These are phyloP conservation scores for Leptinotarsa rubiginosa DNA, from an alignment of 2,888 invertebrate genomes.

Conservation along the genomic window DNA sequence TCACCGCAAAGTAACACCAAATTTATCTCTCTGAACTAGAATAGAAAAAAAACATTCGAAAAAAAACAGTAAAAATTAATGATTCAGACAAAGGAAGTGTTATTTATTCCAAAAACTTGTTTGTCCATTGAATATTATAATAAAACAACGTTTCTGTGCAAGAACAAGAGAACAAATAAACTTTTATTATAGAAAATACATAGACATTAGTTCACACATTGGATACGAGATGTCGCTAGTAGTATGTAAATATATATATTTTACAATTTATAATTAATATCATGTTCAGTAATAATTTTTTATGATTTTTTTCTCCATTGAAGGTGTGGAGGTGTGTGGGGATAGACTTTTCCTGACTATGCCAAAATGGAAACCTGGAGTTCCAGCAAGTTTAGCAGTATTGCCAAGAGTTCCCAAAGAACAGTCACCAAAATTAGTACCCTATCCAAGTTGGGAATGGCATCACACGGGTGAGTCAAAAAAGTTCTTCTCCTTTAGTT, in stretches of 20 bases:
- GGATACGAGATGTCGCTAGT: too few relatives aligned
- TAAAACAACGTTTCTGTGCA: too few relatives aligned
- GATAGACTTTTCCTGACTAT: constrained; percentile 79
- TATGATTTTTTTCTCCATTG: constrained; percentile 33
- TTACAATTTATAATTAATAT: too few relatives aligned
- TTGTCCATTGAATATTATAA: not conserved
- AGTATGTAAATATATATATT: too few relatives aligned
- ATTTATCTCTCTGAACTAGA: too few relatives aligned
- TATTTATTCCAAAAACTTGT: not conserved
- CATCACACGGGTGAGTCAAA: constrained; percentile 70
- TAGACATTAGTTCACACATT: too few relatives aligned
- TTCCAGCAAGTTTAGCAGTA: constrained; percentile 80
- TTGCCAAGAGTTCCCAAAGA: constrained; percentile 72
- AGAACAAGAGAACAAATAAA: too few relatives aligned
- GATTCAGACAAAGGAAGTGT: too few relatives aligned
- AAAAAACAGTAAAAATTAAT: too few relatives aligned
- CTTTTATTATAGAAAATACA: too few relatives aligned
- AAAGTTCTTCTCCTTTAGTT: not conserved
- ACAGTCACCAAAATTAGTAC: constrained; percentile 73
- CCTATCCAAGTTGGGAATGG: constrained; percentile 82
- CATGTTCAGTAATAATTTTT: not conserved
- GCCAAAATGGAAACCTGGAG: constrained; percentile 81
- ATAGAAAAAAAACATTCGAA: too few relatives aligned
- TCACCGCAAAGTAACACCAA: too few relatives aligned
- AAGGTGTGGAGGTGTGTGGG: constrained; percentile 79